A percentile compares a stretch with the other conserved stretches of the same genome.
Conservation (phyloP, 2,888 invertebrate species). For the Plutella xylostella region DNA sequence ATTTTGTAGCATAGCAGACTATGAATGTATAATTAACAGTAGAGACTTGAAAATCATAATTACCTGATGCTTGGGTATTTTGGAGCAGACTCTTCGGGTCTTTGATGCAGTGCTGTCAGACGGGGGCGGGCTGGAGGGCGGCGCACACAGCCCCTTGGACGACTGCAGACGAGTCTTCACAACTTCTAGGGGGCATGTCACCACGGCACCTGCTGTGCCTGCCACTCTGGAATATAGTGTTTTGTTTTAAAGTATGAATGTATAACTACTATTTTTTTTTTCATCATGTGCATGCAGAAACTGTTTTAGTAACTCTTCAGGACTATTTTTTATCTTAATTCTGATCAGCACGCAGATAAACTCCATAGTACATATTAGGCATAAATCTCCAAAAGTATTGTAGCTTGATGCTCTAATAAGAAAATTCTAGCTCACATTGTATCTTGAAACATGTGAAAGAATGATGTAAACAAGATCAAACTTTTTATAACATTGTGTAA, state of each 20-base stretch:
- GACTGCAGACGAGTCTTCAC: slow-evolving; percentile 98
- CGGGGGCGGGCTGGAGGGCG: slow-evolving; percentile 60
- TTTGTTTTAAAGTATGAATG: neutral
- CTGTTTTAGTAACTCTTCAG: no score
- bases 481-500: no score
- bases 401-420: neutral
- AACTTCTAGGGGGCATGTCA: slow-evolving; percentile 97
- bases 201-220: slow-evolving; percentile 96
- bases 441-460: no score
- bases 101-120: slow-evolving; percentile 60
- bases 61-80: slow-evolving; percentile 80
- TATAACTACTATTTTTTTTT: no score
- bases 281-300: no score
- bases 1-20: no score
- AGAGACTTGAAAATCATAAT: neutral
- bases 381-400: neutral
- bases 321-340: no score
- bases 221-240: slow-evolving; percentile 78
- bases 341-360: neutral
- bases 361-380: neutral
- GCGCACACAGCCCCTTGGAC: slow-evolving; percentile 76
- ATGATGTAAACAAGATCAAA: no score
- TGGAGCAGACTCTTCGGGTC: slow-evolving; percentile 81
- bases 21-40: no score
- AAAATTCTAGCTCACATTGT: no score